Evolutionary conservation across 2,797 vertebrate species (phyloP).

Genomic region (Coccyzus lansbergi): DNA sequence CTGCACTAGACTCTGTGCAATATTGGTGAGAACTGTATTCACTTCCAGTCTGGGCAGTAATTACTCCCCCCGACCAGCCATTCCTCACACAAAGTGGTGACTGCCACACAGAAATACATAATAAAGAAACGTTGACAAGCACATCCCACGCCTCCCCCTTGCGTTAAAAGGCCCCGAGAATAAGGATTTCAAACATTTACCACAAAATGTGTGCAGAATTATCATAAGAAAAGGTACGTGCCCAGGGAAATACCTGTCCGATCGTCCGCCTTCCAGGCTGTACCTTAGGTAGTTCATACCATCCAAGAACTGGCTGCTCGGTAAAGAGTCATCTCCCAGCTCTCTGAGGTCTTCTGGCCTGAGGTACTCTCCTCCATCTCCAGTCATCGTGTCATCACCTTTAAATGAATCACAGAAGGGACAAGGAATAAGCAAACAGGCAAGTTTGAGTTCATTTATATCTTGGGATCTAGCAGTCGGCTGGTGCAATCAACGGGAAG

Average conservation of each 20-base stretch:
- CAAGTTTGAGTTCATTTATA: neutral
- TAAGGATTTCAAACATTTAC: neutral
- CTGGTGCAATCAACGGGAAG: neutral
- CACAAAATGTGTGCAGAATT: neutral
- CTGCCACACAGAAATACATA: neutral
- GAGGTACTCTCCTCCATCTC: slow-evolving; percentile 95
- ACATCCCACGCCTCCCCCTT: neutral
- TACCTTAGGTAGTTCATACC: slow-evolving; percentile 96
- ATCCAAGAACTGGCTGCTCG: slow-evolving; percentile 93
- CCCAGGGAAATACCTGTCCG: slow-evolving; percentile 85
- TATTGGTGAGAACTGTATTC: neutral
- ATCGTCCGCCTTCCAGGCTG: slow-evolving; percentile 91
- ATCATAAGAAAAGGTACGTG: rapidly evolving
- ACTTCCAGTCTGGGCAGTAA: neutral
- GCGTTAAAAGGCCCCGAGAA: neutral
- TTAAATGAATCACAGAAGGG: neutral
- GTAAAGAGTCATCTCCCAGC: slow-evolving; percentile 95
- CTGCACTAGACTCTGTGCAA: neutral
- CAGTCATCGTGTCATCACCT: slow-evolving; percentile 98
- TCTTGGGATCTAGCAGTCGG: neutral
- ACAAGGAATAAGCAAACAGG: neutral
- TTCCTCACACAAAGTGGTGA: neutral
- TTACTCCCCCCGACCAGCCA: neutral
- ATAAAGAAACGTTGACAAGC: neutral
- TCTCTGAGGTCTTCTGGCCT: slow-evolving; percentile 94